Evolutionary conservation across 2,113 vertebrate species (phyloP).

Genomic region (Promerops cafer): DNA sequence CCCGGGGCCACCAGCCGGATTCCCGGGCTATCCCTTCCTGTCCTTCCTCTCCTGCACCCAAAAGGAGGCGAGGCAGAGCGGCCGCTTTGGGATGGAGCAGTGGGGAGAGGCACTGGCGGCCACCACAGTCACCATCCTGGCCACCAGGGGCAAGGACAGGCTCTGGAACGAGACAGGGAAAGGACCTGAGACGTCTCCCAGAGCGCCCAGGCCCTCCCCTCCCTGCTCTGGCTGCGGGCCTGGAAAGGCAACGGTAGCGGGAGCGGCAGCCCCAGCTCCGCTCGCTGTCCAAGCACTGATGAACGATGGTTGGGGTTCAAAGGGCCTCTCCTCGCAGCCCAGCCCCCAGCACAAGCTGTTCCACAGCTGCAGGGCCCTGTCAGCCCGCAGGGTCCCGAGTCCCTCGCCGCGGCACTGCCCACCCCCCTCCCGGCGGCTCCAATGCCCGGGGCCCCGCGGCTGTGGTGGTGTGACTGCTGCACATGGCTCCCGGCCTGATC

Average conservation of each 20-base stretch:
- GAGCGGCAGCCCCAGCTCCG: not conserved
- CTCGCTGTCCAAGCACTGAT: not conserved
- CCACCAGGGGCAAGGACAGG: accelerated
- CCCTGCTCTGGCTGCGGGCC: not conserved
- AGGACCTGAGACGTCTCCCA: not conserved
- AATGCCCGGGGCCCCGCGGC: not conserved
- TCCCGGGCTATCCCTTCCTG: not conserved
- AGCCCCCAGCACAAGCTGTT: not conserved
- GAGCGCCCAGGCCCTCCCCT: not conserved
- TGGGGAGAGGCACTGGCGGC: not conserved
- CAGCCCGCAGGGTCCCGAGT: not conserved
- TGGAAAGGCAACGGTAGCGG: not conserved
- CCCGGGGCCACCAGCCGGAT: not conserved
- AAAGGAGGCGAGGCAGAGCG: accelerated
- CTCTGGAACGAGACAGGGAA: accelerated
- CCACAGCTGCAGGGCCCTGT: not conserved
- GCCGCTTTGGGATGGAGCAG: not conserved
- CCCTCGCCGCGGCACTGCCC: not conserved
- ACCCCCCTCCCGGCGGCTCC: not conserved
- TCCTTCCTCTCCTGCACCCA: not conserved
- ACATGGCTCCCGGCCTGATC: not conserved
- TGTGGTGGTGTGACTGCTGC: not conserved
- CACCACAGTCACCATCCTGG: not conserved
- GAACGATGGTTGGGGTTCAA: not conserved
- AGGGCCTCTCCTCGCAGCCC: not conserved